Conservation (phyloP, 1,140 invertebrate species). For the Armadillidium nasatum region DNA sequence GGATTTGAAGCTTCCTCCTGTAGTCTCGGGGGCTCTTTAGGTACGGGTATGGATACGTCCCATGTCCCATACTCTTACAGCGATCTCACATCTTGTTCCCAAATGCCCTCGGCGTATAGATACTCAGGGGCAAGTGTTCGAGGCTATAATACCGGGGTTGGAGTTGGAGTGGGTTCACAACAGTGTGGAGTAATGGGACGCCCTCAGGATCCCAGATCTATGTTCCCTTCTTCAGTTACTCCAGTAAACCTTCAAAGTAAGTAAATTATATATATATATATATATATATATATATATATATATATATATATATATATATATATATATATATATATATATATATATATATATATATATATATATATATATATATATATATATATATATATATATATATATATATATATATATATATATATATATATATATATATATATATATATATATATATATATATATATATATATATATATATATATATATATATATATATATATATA, state of each 20-base stretch:
- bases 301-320: background rate
- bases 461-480: too few species aligned
- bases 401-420: conserved; percentile 17
- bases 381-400: background rate
- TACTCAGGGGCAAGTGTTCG: conserved; percentile 41
- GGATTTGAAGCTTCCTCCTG: conserved; percentile 63
- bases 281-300: background rate
- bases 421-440: too few species aligned
- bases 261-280: too few species aligned
- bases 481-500: too few species aligned
- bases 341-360: conserved; percentile 7
- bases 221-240: conserved; percentile 43
- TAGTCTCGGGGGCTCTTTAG: conserved; percentile 56
- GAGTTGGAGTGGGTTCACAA: conserved; percentile 41
- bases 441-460: too few species aligned
- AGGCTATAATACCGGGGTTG: conserved; percentile 38
- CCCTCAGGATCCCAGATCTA: conserved; percentile 41
- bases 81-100: conserved; percentile 75
- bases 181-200: conserved; percentile 43
- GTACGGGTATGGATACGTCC: conserved; percentile 56
- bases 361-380: background rate
- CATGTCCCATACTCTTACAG: conserved; percentile 74
- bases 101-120: conserved; percentile 64
- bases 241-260: conserved; percentile 45
- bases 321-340: conserved; percentile 23